Evolutionary conservation across 2,797 vertebrate genomes (phyloP).

Genomic region (Sebastolobus altivelis): DNA sequence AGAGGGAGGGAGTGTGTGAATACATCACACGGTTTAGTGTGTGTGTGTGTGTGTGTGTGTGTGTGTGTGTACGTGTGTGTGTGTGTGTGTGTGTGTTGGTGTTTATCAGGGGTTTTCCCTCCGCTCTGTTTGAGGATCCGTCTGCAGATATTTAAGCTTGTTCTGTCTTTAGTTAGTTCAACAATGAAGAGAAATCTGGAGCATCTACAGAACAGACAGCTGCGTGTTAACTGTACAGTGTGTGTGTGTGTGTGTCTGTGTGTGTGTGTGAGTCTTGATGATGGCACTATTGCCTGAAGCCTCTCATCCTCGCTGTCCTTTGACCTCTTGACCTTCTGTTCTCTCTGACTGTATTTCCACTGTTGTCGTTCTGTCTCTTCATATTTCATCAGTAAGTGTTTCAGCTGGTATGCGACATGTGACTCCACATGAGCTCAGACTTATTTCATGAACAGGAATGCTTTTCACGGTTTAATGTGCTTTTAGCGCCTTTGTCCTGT

Average conservation of each 20-base stretch:
- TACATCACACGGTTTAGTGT: not conserved
- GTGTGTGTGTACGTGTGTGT: not conserved
- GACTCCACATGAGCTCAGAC: slow-evolving; percentile 7
- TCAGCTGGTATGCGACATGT: not conserved
- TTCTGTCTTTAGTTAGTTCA: not conserved
- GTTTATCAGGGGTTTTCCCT: not conserved
- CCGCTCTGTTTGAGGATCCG: not conserved
- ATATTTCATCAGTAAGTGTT: not conserved
- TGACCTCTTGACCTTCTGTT: slow-evolving; percentile 26
- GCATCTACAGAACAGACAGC: not conserved
- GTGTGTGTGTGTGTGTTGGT: not conserved
- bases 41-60: slow-evolving; percentile 2
- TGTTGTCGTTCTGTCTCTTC: slow-evolving; percentile 10
- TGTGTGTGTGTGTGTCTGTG: slow-evolving; percentile 3
- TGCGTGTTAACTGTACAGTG: not conserved
- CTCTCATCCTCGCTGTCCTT: not conserved
- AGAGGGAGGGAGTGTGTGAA: not conserved
- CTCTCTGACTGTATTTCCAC: slow-evolving; percentile 11
- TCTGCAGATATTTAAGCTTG: slow-evolving; percentile 2
- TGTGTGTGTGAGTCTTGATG: slow-evolving; percentile 2
- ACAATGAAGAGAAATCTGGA: not conserved
- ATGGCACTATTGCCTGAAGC: slow-evolving; percentile 1
- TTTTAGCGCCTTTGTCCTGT: not conserved
- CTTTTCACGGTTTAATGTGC: not conserved
- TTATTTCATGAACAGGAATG: not conserved